phyloP scores from a whole-genome alignment of 2,113 vertebrate genomes.

The Eleginops maclovinus region DNA sequence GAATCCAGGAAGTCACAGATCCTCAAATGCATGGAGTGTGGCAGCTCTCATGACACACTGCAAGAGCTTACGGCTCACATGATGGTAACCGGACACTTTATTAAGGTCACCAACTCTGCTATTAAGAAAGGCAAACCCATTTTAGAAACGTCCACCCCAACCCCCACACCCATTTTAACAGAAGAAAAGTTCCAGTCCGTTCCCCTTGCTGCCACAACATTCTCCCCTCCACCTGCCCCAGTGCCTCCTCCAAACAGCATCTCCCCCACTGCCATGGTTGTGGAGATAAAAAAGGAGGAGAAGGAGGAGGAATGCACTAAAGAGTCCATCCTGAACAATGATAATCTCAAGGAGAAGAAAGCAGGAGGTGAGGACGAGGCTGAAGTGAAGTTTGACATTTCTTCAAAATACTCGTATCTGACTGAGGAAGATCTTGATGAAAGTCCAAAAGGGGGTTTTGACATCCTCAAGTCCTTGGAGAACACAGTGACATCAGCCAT shows the following conservation, averaged over 20 bases:
- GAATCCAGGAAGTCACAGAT: conserved; percentile 98
- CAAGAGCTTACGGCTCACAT: conserved; percentile 98
- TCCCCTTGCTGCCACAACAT: conserved; percentile 95
- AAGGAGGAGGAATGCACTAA: conserved; percentile 89
- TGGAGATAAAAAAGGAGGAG: conserved; percentile 97
- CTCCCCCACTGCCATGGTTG: conserved; percentile 85
- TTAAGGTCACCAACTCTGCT: conserved; percentile 98
- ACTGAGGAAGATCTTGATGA: conserved; percentile 97
- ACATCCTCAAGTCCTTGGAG: conserved; percentile 98
- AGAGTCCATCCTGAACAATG: conserved; percentile 81
- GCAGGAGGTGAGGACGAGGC: conserved; percentile 84
- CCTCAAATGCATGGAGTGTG: conserved; percentile 99
- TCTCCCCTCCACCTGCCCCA: conserved; percentile 92
- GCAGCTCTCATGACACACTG: conserved; percentile 96
- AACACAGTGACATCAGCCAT: conserved; percentile 99
- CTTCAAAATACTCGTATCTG: conserved; percentile 96
- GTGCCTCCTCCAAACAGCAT: conserved; percentile 89
- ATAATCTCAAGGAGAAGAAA: conserved; percentile 89
- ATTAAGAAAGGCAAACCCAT: conserved; percentile 98
- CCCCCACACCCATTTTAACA: conserved; percentile 78
- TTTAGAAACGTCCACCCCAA: conserved; percentile 88
- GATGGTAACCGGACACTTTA: conserved; percentile 99
- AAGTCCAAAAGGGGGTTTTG: conserved; percentile 96
- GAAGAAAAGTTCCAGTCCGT: conserved; percentile 97
- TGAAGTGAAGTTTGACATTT: conserved; percentile 95